A percentile compares a stretch with the other conserved stretches of the same genome.
phyloP scores from a whole-genome alignment of 2,113 vertebrate genomes.

The Sander vitreus region DNA sequence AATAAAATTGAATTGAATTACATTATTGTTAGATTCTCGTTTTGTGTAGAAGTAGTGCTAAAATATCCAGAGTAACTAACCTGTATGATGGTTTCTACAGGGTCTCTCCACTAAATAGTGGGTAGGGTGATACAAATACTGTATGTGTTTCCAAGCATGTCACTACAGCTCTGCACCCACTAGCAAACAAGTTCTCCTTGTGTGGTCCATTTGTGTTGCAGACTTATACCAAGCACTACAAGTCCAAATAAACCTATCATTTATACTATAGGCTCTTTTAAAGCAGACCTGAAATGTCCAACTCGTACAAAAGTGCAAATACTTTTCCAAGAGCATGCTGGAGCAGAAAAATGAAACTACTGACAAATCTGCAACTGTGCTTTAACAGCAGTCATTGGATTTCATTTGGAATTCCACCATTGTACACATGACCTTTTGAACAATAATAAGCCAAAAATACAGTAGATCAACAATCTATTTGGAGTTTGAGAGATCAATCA shows the following conservation, averaged over 20 bases:
- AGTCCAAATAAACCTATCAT: too few relatives aligned
- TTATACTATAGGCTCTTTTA: too few relatives aligned
- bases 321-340: too few relatives aligned
- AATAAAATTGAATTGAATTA: too few relatives aligned
- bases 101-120: background rate
- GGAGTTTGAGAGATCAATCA: background rate
- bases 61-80: background rate
- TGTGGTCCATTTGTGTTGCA: too few relatives aligned
- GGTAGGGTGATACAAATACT: background rate
- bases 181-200: too few relatives aligned
- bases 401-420: background rate
- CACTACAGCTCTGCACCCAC: background rate
- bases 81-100: background rate
- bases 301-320: too few relatives aligned
- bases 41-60: background rate
- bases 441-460: background rate
- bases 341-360: background rate
- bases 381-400: background rate
- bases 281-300: too few relatives aligned
- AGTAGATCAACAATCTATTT: background rate
- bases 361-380: too few relatives aligned
- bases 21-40: background rate
- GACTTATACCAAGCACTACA: too few relatives aligned
- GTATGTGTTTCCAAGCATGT: background rate
- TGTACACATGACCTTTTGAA: background rate